These are phyloP conservation scores for Noctilio leporinus DNA, from an alignment of 2,113 vertebrate genomes.

Conservation along the genomic window DNA sequence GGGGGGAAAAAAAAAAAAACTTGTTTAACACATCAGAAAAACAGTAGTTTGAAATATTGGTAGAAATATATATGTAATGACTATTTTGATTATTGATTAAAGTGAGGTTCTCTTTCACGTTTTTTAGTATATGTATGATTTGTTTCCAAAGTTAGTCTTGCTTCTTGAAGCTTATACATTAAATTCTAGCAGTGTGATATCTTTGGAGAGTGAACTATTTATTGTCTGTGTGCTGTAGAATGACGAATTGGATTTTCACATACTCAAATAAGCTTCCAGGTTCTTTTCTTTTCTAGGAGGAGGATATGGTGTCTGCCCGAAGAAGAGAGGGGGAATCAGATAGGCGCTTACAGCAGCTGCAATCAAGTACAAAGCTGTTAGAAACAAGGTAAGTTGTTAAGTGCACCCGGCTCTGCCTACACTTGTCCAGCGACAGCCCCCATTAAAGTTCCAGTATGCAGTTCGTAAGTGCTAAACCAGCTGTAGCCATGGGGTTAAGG, in stretches of 20 bases:
- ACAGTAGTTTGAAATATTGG: background rate
- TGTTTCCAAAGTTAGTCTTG: background rate
- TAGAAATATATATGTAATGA: background rate
- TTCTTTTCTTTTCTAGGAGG: slow-evolving; percentile 80
- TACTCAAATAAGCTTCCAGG: background rate
- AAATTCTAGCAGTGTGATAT: background rate
- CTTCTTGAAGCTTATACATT: background rate
- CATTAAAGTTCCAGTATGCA: background rate
- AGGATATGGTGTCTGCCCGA: slow-evolving; percentile 81
- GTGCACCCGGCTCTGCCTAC: background rate
- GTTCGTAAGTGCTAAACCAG: background rate
- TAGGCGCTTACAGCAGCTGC: slow-evolving; percentile 85
- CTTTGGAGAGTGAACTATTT: background rate
- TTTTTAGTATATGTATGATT: background rate
- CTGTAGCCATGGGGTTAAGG: background rate
- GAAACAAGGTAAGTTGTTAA: slow-evolving; percentile 83
- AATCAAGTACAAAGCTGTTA: slow-evolving; percentile 83
- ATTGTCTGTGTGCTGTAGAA: background rate
- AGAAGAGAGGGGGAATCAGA: slow-evolving; percentile 87
- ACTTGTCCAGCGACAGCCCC: background rate
- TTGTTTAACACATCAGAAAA: background rate
- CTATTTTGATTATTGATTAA: background rate
- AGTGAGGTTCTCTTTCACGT: background rate
- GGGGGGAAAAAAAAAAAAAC: no score
- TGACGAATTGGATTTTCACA: background rate